These are phyloP conservation scores for Boloria selene DNA, from an alignment of 2,888 invertebrate genomes.

Conservation along the genomic window DNA sequence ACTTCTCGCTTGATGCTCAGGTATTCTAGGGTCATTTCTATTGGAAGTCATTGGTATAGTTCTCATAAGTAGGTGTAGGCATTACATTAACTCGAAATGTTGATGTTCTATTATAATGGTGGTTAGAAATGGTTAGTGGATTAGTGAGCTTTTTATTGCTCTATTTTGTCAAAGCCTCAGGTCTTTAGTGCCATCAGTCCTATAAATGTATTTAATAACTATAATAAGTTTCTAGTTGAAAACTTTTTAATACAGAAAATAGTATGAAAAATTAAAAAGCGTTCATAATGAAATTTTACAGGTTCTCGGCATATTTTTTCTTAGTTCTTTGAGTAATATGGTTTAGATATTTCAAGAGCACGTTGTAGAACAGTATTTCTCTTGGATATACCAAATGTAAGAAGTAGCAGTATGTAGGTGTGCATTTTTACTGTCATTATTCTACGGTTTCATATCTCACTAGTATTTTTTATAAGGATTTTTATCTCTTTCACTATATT, in stretches of 20 bases:
- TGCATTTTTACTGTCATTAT: slow-evolving; percentile 5
- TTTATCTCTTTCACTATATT: slow-evolving; percentile 41
- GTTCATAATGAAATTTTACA: too few relatives aligned
- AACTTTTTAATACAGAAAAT: too few relatives aligned
- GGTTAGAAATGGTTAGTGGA: not conserved
- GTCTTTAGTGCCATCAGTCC: slow-evolving; percentile 2
- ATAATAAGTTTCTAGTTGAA: too few relatives aligned
- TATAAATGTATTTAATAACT: not conserved
- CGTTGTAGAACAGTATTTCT: not conserved
- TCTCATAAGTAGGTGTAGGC: slow-evolving; percentile 1
- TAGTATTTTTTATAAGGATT: slow-evolving; percentile 22
- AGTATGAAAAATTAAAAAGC: too few relatives aligned
- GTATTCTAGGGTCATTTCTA: slow-evolving; percentile 22
- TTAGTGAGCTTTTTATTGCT: not conserved
- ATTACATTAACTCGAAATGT: not conserved
- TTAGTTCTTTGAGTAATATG: not conserved
- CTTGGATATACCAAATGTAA: not conserved
- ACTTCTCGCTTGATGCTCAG: slow-evolving; percentile 20
- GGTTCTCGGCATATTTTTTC: too few relatives aligned
- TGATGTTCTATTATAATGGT: not conserved
- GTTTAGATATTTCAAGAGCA: not conserved
- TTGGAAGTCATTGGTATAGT: slow-evolving; percentile 20
- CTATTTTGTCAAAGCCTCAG: not conserved
- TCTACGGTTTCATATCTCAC: slow-evolving; percentile 17
- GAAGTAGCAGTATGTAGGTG: not conserved